Evolutionary conservation across 2,888 invertebrate species (phyloP).

Genomic region (Nymphalis c-album): DNA sequence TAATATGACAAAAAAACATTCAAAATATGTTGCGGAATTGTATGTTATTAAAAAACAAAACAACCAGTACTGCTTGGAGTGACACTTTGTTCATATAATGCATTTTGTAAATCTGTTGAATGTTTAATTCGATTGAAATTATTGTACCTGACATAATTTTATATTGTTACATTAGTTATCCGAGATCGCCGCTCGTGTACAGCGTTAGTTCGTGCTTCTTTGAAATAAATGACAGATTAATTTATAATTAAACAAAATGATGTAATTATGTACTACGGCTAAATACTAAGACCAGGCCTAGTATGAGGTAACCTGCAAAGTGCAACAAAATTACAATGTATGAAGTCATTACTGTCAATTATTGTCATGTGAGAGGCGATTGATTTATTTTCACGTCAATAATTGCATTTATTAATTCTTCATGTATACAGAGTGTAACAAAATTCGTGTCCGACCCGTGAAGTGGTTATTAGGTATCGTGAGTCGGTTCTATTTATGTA

Average conservation of each 20-base stretch:
- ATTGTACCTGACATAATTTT: slow-evolving; percentile 3
- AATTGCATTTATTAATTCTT: slow-evolving; percentile 26
- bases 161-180: slow-evolving; percentile 1
- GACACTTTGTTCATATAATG: background rate
- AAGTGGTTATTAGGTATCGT: no score
- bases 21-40: background rate
- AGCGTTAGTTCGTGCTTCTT: background rate
- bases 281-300: background rate
- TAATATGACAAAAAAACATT: background rate
- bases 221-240: no score
- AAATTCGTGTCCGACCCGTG: no score
- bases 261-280: no score
- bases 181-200: background rate
- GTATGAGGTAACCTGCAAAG: background rate
- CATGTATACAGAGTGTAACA: no score
- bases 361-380: background rate
- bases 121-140: background rate
- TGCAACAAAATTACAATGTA: background rate
- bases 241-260: no score
- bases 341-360: slow-evolving; percentile 1
- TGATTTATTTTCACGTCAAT: background rate
- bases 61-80: no score
- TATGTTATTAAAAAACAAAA: no score
- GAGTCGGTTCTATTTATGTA: no score
- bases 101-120: background rate